Base-by-base conservation (phyloP, 2,888 invertebrate species). In the Mamestra brassicae region DNA sequence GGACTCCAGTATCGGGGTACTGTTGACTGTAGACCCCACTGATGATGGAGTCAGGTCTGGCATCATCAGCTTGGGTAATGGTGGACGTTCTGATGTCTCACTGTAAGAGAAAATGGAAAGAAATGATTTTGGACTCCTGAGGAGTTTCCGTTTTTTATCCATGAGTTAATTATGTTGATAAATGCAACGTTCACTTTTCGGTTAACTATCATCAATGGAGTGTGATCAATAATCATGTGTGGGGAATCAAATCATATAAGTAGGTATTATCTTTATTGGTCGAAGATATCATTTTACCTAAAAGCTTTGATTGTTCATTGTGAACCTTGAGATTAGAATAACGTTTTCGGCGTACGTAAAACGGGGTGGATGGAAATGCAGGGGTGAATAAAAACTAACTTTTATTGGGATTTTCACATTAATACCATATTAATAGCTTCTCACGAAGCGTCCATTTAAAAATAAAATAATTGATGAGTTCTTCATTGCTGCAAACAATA, bases 21-120 rank as follows among this genome's bases (percentile, higher is more conserved):
- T 92, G 79, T 91, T 93, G 4, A 94, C 92, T 0, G 95, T 94
- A 0, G 94, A 93, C 0, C 88, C 86, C 4, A 90, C 84, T 54
- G 93, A 91, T 47, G 94, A 93, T n/a, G 93, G 90, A 1, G 92
- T 89, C 38, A 89, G 67, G 17, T 89, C 90, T 7, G 89, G 89
- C 60, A 92, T 87, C 10, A 80, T 87, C 38, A 93, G 79, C 55
- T 89, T 88, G 4, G 89, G 81, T 4, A 89, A 81, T 0, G 78
- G 67, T 50, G 81, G 85, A 15, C 81, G 76, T 7, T 76, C 68
- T 4, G 45, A 8, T 15, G 42, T n/a, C n/a, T n/a, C 26, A 36
- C 81, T 81, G 47, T 5, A 42, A 54, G 17, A 42, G 42, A 62
- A 70, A 45, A 52, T 47, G 4, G 63, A 63, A 34, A 62, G 4